Conservation (phyloP, 2,888 invertebrate genomes). For the Spodoptera picta region DNA sequence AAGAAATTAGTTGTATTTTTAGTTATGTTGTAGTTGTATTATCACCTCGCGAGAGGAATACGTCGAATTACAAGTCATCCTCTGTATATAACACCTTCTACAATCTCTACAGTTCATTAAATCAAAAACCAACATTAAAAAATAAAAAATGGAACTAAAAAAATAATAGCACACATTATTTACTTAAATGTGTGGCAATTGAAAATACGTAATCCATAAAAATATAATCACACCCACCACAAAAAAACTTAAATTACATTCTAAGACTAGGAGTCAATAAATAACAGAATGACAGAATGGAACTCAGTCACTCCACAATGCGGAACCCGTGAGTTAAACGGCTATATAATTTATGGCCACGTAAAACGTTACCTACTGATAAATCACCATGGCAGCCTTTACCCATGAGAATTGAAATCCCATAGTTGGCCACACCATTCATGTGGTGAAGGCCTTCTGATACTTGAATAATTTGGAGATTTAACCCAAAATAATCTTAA, state of each 20-base stretch:
- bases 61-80: no score
- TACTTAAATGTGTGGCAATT: no score
- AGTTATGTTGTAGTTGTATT: no score
- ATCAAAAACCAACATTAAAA: no score
- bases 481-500: not conserved
- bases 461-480: not conserved
- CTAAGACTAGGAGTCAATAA: conserved; percentile 44
- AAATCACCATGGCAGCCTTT: conserved; percentile 37
- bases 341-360: conserved; percentile 55
- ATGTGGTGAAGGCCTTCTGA: conserved; percentile 19
- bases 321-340: conserved; percentile 46
- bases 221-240: no score
- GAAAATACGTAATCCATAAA: no score
- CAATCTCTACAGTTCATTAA: no score
- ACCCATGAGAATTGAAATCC: conserved; percentile 38
- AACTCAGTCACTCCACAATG: conserved; percentile 44
- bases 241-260: conserved; percentile 46
- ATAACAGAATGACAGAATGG: conserved; percentile 41
- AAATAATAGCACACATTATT: no score
- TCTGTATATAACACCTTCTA: no score
- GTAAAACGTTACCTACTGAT: conserved; percentile 42
- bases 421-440: conserved; percentile 21
- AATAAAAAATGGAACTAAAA: no score
- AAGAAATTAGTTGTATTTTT: no score
- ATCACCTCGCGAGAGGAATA: no score